Conservation (phyloP, 2,113 vertebrate species). For the Ammodytes dubius region DNA sequence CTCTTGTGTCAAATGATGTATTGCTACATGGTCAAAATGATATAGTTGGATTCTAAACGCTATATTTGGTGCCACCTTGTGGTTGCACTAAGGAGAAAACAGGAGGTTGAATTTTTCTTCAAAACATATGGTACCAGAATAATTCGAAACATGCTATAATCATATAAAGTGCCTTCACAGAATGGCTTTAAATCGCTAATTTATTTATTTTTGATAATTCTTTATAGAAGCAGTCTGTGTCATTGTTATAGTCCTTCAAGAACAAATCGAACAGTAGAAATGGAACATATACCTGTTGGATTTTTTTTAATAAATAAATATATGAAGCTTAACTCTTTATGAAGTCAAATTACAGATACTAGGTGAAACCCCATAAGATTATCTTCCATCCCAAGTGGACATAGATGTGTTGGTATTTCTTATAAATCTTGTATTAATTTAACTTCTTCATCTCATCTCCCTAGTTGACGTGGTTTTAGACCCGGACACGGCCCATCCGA, state of each 20-base stretch:
- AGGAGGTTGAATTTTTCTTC: not conserved
- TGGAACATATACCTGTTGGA: too few relatives aligned
- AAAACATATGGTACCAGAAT: not conserved
- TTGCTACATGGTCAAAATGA: not conserved
- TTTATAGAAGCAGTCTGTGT: not conserved
- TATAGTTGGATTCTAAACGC: not conserved
- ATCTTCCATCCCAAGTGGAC: not conserved
- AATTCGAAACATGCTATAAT: too few relatives aligned
- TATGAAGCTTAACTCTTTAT: too few relatives aligned
- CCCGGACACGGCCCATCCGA: slow-evolving; percentile 73
- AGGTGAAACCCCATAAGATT: too few relatives aligned
- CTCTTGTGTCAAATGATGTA: too few relatives aligned
- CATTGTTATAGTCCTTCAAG: too few relatives aligned
- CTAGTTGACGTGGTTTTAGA: slow-evolving; percentile 76
- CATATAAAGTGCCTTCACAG: too few relatives aligned
- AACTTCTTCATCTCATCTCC: not conserved
- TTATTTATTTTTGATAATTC: not conserved
- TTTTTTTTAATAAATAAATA: too few relatives aligned
- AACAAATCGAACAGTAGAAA: too few relatives aligned
- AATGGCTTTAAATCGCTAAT: not conserved
- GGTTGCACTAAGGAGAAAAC: not conserved
- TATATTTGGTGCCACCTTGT: not conserved
- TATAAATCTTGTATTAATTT: too few relatives aligned
- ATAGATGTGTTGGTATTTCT: not conserved
- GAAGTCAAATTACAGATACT: too few relatives aligned